phyloP scores from a whole-genome alignment of 2,113 vertebrate genomes.

The Sigmodon hispidus region DNA sequence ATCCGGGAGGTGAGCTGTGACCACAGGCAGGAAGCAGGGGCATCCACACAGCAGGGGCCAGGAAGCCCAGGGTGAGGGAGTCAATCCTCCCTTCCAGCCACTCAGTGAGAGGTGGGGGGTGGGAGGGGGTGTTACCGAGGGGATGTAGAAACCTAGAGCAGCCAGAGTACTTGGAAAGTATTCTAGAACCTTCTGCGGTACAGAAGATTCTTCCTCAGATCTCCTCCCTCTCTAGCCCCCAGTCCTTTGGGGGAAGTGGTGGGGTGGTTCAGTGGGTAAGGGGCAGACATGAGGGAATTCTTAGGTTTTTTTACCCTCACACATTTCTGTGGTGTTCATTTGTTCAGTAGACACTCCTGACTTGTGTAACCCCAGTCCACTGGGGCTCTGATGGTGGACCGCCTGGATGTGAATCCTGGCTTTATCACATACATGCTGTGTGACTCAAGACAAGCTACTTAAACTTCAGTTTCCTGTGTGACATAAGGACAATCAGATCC shows the following conservation, averaged over 20 bases:
- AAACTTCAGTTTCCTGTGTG: background rate
- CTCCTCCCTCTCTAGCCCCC: background rate
- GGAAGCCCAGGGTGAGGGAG: accelerated
- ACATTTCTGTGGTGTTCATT: background rate
- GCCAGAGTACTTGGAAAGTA: accelerated
- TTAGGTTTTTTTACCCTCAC: background rate
- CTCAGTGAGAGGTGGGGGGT: background rate
- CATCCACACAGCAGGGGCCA: background rate
- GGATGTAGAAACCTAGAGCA: no score
- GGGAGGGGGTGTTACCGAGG: background rate
- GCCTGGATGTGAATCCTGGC: background rate
- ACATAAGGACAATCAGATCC: background rate
- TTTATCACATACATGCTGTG: background rate
- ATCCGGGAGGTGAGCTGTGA: background rate
- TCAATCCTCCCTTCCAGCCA: no score
- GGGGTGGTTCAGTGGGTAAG: background rate
- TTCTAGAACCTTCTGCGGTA: background rate
- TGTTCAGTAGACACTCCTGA: background rate
- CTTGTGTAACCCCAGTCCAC: background rate
- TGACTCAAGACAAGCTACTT: background rate
- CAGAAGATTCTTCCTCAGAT: background rate
- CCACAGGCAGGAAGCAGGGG: no score
- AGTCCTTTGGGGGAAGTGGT: background rate
- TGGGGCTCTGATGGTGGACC: background rate
- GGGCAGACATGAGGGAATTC: background rate